Evolutionary conservation across 2,113 vertebrate genomes (phyloP).

Genomic region (Hiodon tergisus): DNA sequence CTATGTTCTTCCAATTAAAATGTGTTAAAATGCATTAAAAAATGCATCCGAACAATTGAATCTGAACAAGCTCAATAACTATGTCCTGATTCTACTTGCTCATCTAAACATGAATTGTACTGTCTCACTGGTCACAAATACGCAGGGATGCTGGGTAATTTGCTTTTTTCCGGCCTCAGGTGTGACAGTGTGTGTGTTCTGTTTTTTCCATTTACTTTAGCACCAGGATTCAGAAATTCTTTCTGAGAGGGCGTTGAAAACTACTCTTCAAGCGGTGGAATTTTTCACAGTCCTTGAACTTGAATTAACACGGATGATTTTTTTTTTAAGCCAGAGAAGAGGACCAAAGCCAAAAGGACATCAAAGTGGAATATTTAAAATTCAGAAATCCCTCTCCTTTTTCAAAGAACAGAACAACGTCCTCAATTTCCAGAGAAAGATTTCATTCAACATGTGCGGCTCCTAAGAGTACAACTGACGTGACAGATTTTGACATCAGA

Average conservation of each 20-base stretch:
- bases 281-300: conserved; percentile 56
- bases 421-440: conserved; percentile 40
- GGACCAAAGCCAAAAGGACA: conserved; percentile 47
- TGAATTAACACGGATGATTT: conserved; percentile 38
- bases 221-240: conserved; percentile 46
- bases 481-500: conserved; percentile 53
- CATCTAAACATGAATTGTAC: too few relatives aligned
- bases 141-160: too few relatives aligned
- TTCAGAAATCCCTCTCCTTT: conserved; percentile 48
- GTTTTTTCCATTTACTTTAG: conserved; percentile 14
- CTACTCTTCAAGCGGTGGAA: conserved; percentile 42
- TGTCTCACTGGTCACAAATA: too few relatives aligned
- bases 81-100: too few relatives aligned
- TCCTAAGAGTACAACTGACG: conserved; percentile 47
- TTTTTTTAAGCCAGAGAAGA: conserved; percentile 22
- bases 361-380: conserved; percentile 55
- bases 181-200: too few relatives aligned
- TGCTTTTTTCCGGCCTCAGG: too few relatives aligned
- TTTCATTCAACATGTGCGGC: conserved; percentile 45
- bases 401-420: conserved; percentile 31
- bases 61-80: too few relatives aligned
- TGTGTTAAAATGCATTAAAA: too few relatives aligned
- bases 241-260: conserved; percentile 49
- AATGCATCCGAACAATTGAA: too few relatives aligned
- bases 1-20: too few relatives aligned